Evolutionary conservation across 2,113 vertebrate genomes (phyloP).

Genomic region (Bos javanicus): DNA sequence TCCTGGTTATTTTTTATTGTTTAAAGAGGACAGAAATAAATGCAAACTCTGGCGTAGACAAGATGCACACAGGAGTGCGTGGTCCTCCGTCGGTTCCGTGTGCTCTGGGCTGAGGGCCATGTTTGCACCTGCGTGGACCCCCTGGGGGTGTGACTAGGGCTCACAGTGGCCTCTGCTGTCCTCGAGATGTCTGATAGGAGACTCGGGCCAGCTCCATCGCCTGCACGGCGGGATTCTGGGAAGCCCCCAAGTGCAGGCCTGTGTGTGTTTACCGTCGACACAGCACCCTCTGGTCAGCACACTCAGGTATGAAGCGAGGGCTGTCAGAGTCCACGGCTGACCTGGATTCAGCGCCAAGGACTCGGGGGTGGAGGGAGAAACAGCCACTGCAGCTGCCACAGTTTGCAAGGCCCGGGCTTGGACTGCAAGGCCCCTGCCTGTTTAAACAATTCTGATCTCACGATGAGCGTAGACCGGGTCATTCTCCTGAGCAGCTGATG

Average conservation of each 20-base stretch:
- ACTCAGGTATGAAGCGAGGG: not conserved
- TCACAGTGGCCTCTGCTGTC: not conserved
- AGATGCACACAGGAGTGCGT: not conserved
- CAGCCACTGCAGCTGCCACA: accelerated
- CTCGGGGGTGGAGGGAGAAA: accelerated
- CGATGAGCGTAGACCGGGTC: not conserved
- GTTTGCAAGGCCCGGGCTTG: not conserved
- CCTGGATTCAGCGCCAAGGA: not conserved
- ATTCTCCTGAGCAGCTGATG: not conserved
- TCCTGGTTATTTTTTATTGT: not conserved
- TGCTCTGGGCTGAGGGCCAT: not conserved
- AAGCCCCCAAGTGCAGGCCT: not conserved
- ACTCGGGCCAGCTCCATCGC: not conserved
- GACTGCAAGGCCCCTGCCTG: accelerated
- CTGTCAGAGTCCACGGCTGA: not conserved
- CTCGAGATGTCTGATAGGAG: not conserved
- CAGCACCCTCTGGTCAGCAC: not conserved
- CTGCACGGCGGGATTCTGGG: not conserved
- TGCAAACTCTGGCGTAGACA: not conserved
- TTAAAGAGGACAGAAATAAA: not conserved
- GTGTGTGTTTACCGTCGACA: not conserved
- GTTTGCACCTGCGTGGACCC: not conserved
- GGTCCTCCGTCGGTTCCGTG: not conserved
- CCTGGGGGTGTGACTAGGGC: not conserved
- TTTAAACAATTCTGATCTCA: not conserved